These are phyloP conservation scores for Scyliorhinus canicula DNA, from an alignment of 2,797 vertebrate species.

Conservation along the genomic window DNA sequence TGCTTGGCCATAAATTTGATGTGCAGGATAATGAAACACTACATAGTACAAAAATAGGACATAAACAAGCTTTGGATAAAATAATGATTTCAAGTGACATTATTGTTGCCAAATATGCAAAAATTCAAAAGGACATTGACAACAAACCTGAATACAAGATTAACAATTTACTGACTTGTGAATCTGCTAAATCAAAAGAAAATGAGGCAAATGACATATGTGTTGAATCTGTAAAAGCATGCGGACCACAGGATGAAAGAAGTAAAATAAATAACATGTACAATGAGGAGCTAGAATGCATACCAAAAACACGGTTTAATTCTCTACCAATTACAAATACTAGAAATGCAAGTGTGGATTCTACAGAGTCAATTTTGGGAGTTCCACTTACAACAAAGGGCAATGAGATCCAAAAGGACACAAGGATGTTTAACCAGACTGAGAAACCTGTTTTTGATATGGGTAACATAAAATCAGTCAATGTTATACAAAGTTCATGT, in stretches of 20 bases:
- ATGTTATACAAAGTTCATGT: constrained; percentile 4
- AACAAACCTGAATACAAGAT: background rate
- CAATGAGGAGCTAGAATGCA: background rate
- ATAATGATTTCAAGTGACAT: background rate
- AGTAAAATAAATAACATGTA: background rate
- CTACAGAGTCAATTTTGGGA: background rate
- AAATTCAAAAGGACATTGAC: background rate
- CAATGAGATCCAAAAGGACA: background rate
- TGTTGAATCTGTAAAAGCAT: background rate
- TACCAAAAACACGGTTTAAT: constrained; percentile 8
- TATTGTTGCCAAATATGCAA: background rate
- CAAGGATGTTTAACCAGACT: background rate
- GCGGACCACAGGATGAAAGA: background rate
- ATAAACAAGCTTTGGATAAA: background rate
- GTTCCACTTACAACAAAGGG: background rate
- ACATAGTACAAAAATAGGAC: background rate
- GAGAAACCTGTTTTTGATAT: background rate
- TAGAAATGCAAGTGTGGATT: background rate
- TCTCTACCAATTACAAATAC: background rate
- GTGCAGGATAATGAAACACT: background rate
- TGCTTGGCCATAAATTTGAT: background rate
- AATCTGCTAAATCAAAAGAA: background rate
- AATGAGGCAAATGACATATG: background rate
- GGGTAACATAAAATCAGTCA: background rate
- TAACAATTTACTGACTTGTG: background rate